Base-by-base conservation (phyloP, 30 jellyfish, hydroid and myxozoan genomes). In the Pelagia noctiluca region DNA sequence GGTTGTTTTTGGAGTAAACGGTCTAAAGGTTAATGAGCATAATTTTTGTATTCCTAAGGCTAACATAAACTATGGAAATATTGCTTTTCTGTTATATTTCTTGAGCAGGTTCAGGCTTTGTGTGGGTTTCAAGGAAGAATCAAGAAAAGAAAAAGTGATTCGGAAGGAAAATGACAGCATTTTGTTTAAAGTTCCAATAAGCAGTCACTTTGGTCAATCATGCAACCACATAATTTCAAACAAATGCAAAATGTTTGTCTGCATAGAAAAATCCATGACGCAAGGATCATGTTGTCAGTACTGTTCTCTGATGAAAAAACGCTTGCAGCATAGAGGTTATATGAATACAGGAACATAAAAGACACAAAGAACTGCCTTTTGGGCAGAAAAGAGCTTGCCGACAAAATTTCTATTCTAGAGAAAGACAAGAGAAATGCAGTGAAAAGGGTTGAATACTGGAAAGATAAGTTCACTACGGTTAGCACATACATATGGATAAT, bases 331-430 rank as follows among this genome's bases (percentile, higher is more conserved):
- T 42, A 42, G n/a, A n/a, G 57, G 57, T 42, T 42, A 8, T 8
- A 5, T 42, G 57, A 42, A 42, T 42, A 42, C 57, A 42, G 57
- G 57, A 42, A 42, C 57, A 42, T 42, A 42, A 42, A 42, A 42
- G 57, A 42, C 57, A 42, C 57, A 42, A 42, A 42, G 57, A 42
- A 42, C 57, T 42, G 57, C 57, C 57, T 42, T 42, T 42, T 42
- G 57, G 57, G 57, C 57, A 42, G 57, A 42, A 42, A 42, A 42
- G 57, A 42, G 57, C 57, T 42, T 42, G 57, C 57, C 16, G 57
- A 42, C 57, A 42, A 42, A 42, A 42, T 42, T 42, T 42, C 57
- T 42, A 42, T 42, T 42, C 57, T 42, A 42, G 57, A 42, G 57
- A 42, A 42, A 42, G 57, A 42, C 12, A 42, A 42, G 57, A 42